Evolutionary conservation across 2,888 invertebrate species (phyloP), one percentile per base, ranked within the genome.

Genomic region (Watsonalla binaria): DNA sequence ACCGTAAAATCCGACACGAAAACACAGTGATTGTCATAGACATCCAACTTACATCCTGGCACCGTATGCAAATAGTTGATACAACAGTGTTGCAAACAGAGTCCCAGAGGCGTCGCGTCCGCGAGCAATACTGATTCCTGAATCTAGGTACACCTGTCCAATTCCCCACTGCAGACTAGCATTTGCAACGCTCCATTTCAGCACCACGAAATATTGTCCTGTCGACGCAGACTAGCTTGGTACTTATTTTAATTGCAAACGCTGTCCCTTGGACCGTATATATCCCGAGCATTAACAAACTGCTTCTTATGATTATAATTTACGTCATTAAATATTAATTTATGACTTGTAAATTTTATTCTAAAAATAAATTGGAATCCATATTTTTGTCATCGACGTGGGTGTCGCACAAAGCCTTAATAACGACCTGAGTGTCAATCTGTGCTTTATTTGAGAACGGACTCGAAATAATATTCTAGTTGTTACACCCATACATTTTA

Each of bases 11-110:
- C 46, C 59, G 51, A 54, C 58, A 47, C 56, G 53, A 61, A 58
- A 62, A 66, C 55, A 61, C 52, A 60, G 63, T 62, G 60, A 57
- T 62, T 64, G 60, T 58, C 61, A 65, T 49, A 15, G 58, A 53
- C 55, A 54, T 59, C 57, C 51, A 62, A 61, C 62, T 65, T 62
- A 63, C 61, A 57, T 56, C 24, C 56, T 60, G 54, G 57, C 54
- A 54, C 60, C 66, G 72, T 76, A 85, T 84, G 80, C 77, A 84
- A 84, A 85, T 84, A 74, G 68, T 58, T 67, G 72, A 70, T 67
- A 73, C 76, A 72, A 74, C 72, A 68, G 72, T 69, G 69, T 72
- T 67, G 74, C 70, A 59, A 60, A 59, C 60, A 55, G 60, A 61
- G 74, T 80, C 82, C 82, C 82, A 66, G 58, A 59, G 80, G 80